phyloP scores from a whole-genome alignment of 2,888 invertebrate genomes.

The Seira musarum region DNA sequence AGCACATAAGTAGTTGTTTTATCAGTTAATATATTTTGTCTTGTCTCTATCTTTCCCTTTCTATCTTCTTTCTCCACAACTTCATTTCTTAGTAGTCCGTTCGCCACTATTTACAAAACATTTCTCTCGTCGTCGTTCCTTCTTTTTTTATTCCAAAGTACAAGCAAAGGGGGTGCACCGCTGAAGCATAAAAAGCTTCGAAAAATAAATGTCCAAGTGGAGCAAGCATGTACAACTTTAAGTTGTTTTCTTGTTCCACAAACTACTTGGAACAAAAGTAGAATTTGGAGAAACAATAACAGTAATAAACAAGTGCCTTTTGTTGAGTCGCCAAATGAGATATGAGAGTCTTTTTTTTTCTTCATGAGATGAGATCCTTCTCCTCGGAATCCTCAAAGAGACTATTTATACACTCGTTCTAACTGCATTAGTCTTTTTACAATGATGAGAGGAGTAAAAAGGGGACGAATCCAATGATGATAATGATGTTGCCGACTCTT shows the following conservation, averaged over 20 bases:
- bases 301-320: slow-evolving; percentile 52
- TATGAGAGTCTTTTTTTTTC: slow-evolving; percentile 31
- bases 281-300: slow-evolving; percentile 24
- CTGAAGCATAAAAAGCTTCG: slow-evolving; percentile 24
- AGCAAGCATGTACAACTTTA: neutral
- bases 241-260: slow-evolving; percentile 23
- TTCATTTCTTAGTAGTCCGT: neutral
- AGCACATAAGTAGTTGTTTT: slow-evolving; percentile 60
- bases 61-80: slow-evolving; percentile 27
- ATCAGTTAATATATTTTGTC: slow-evolving; percentile 57
- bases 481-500: slow-evolving; percentile 15
- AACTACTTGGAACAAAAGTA: slow-evolving; percentile 25
- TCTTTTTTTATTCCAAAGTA: slow-evolving; percentile 22
- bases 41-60: slow-evolving; percentile 23
- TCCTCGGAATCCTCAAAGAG: slow-evolving; percentile 21
- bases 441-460: slow-evolving; percentile 11
- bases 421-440: slow-evolving; percentile 31
- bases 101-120: neutral
- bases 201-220: slow-evolving; percentile 41
- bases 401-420: slow-evolving; percentile 31
- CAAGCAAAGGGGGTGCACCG: neutral
- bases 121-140: slow-evolving; percentile 21
- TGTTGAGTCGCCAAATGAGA: slow-evolving; percentile 59
- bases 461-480: slow-evolving; percentile 9
- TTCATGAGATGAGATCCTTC: neutral